Evolutionary conservation across 2,888 invertebrate species (phyloP), one percentile per base, ranked within the genome.

Genomic region (Trissolcus brochymenae): DNA sequence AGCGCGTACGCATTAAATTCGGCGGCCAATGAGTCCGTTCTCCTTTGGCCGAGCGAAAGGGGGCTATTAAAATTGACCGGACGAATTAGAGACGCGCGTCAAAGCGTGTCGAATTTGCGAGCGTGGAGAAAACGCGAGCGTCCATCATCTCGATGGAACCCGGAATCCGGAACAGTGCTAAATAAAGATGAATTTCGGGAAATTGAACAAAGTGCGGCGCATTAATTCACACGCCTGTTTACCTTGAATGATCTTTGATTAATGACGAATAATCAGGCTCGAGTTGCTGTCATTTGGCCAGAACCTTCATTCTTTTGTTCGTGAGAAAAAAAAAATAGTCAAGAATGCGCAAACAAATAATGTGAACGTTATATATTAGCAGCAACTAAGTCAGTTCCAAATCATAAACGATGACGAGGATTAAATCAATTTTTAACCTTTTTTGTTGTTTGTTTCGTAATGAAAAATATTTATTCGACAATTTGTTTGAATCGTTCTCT

Each of bases 71-170:
- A 76, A 64, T 56, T 64, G 62, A 66, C 74, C 70, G 73, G 76
- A 71, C 71, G 71, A 76, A 77, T 79, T 79, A 77, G 79, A 70
- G 61, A 79, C 75, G 79, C 77, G 77, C 79, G 76, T 79, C 76
- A 79, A 79, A 78, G 66, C 78, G 76, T 80, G 64, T 67, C 73
- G 62, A 56, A 59, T 73, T 76, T 78, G n/a, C 46, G 14, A 14
- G 46, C 46, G 46, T 16, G 46, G 14, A 46, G 16, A 16, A 46
- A 16, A 16, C 46, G 46, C 46, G 46, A 46, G 46, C 14, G 46
- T 46, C 46, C n/a, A 46, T 46, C 46, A 46, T 46, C 46, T 7
- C 49, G 50, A 14, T 11, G 7, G 14, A 51, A 55, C 56, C 55
- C 49, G 56, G 62, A 55, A 61, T 51, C 54, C 54, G 7, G 60